These are phyloP conservation scores for Tridacna gigas DNA, from an alignment of 2,888 invertebrate species.

Conservation along the genomic window DNA sequence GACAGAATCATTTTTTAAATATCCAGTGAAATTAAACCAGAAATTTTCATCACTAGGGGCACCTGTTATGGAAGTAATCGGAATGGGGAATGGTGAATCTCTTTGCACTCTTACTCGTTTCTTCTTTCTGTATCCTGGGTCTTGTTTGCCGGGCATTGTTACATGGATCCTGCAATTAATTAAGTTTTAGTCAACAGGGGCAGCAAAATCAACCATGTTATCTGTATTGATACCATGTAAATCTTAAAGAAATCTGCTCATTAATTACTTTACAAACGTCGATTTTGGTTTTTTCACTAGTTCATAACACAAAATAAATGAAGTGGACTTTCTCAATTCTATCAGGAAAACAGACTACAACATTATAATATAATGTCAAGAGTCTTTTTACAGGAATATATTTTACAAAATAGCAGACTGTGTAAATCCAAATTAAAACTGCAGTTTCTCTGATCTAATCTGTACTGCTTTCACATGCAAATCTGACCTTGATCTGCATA, in stretches of 20 bases:
- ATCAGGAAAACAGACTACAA: no score
- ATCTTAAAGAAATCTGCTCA: no score
- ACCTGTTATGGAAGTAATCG: conserved; percentile 70
- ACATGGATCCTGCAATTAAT: not conserved
- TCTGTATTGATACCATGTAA: not conserved
- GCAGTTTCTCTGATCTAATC: no score
- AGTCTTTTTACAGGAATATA: no score
- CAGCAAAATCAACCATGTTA: not conserved
- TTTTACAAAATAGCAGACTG: no score
- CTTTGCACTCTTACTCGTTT: conserved; percentile 53
- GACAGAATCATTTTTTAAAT: conserved; percentile 69
- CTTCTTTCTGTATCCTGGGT: conserved; percentile 53
- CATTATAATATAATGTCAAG: no score
- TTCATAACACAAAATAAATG: not conserved
- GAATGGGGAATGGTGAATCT: conserved; percentile 78
- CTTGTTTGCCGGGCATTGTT: conserved; percentile 13
- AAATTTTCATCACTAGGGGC: conserved; percentile 55
- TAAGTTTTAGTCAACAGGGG: not conserved
- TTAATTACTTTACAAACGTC: no score
- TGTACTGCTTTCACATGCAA: no score
- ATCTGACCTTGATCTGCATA: no score
- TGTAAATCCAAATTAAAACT: no score
- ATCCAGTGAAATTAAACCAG: conserved; percentile 77
- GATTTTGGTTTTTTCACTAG: no score
- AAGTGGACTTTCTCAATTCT: no score